Evolutionary conservation across 1,140 invertebrate genomes (phyloP).

Genomic region (Panulirus ornatus): DNA sequence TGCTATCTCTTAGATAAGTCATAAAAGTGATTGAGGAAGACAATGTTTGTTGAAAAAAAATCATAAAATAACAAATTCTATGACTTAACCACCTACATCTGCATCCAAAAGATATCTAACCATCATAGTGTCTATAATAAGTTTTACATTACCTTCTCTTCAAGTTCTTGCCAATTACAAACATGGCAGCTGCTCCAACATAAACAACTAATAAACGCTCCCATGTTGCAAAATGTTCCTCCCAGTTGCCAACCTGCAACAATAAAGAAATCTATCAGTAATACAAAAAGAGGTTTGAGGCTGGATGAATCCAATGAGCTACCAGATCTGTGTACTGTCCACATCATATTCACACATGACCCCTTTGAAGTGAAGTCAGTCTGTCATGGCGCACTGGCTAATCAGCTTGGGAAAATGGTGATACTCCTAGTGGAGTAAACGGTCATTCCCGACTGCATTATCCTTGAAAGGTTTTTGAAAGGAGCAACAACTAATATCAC

Average conservation of each 20-base stretch:
- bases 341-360: no score
- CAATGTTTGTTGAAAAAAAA: not conserved
- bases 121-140: not conserved
- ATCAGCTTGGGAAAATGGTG: no score
- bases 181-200: slow-evolving; percentile 96
- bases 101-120: not conserved
- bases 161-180: slow-evolving; percentile 91
- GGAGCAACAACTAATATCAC: no score
- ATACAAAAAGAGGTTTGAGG: no score
- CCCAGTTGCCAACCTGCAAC: slow-evolving; percentile 90
- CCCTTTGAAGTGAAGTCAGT: no score
- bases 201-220: slow-evolving; percentile 94
- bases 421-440: no score
- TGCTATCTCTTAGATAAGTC: not conserved
- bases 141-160: slow-evolving; percentile 85
- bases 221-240: slow-evolving; percentile 90
- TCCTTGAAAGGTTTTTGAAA: no score
- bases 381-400: no score
- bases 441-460: no score
- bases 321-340: no score
- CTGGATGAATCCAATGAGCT: no score
- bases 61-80: not conserved
- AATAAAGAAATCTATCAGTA: slow-evolving; percentile 56
- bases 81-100: not conserved
- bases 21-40: not conserved